Evolutionary conservation across 2,888 invertebrate genomes (phyloP), one percentile per base, ranked within the genome.

Genomic region (Hydropsyche betteni): DNA sequence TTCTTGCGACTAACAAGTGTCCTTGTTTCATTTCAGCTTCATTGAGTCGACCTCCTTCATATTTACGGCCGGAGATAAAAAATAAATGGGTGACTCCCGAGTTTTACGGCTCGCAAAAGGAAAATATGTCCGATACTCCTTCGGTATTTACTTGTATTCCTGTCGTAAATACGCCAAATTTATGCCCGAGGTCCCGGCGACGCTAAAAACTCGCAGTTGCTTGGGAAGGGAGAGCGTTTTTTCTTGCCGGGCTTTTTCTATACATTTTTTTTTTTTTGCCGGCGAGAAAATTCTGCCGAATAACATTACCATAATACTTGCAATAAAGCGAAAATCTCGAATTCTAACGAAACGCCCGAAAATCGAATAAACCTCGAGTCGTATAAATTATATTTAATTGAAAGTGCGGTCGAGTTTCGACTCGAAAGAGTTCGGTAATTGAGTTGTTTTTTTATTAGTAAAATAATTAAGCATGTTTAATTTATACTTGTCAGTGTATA

Each of bases 21-120:
- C 44, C 72, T 72, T 72, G 72, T 72, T 72, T 72, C 72, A 61
- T 72, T 72, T 72, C 72, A 38, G 36, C 72, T 61, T 72, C 72
- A 72, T 72, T 61, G 72, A 72, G 58, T 72, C 52, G 61, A 72
- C 72, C 70, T 53, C 58, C 72, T 61, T 72, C 55, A 72, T 61
- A 61, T 70, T 70, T 70, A 70, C 53, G 70, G 34, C 36, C 33
- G 52, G 52, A 70, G 70, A 70, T 70, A 70, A 70, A 70, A 70
- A 70, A 70, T 70, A 70, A 70, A 70, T 70, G 70, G 69, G 70
- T 70, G 70, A 51, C 70, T 70, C 55, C 55, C 24, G 34, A 53
- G 33, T 70, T 70, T 70, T 70, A 70, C 53, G 70, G 16, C 51
- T 51, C 69, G 24, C 50, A 36, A 53, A 70, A 70, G 33, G 52